phyloP scores from a whole-genome alignment of 2,888 invertebrate genomes.

The Pyrrhia umbra region DNA sequence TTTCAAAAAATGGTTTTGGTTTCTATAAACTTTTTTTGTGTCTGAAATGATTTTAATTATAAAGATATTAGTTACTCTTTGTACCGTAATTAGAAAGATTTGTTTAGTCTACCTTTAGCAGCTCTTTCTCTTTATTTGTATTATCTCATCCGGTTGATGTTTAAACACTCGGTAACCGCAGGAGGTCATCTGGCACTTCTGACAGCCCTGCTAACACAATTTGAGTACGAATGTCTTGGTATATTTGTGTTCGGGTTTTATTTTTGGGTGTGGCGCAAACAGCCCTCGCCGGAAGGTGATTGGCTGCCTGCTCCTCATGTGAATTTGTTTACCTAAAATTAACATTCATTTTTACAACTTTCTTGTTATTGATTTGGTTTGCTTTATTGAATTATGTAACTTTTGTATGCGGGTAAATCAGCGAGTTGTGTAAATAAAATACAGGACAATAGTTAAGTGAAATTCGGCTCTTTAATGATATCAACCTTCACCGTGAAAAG shows the following conservation, averaged over 20 bases:
- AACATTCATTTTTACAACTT: conserved; percentile 50
- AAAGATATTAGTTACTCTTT: background rate
- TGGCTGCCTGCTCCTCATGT: conserved; percentile 48
- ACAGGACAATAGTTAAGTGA: background rate
- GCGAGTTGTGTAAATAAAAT: background rate
- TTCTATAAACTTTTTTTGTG: no score
- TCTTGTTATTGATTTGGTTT: conserved; percentile 39
- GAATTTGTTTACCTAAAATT: conserved; percentile 54
- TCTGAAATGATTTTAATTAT: no score
- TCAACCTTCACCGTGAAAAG: background rate
- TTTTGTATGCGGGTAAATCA: conserved; percentile 16
- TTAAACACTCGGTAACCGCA: conserved; percentile 45
- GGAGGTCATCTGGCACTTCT: conserved; percentile 57
- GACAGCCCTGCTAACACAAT: conserved; percentile 60
- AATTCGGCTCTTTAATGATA: background rate
- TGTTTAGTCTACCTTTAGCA: conserved; percentile 1
- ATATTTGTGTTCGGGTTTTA: conserved; percentile 55
- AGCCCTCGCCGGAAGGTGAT: conserved; percentile 57
- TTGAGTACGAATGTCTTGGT: conserved; percentile 48
- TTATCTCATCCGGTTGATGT: conserved; percentile 51
- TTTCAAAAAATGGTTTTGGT: background rate
- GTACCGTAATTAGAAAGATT: background rate
- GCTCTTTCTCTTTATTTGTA: conserved; percentile 42
- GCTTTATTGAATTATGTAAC: conserved; percentile 13
- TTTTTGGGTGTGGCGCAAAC: conserved; percentile 54